A percentile compares a stretch with the other conserved stretches of the same genome.
phyloP scores from a whole-genome alignment of 2,113 vertebrate species.

The Leucoraja erinaceus region DNA sequence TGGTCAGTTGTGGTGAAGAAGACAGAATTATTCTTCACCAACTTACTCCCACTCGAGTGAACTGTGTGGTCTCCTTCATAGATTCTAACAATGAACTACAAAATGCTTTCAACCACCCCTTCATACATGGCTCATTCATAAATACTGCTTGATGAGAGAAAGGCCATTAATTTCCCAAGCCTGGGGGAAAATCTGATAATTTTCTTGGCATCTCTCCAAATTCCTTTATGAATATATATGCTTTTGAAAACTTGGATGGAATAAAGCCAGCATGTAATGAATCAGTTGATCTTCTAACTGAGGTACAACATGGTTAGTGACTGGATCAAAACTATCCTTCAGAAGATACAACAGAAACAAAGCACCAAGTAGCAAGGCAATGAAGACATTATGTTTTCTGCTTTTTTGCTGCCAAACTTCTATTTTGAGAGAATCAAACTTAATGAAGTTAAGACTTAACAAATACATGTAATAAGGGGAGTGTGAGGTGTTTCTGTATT shows the following conservation, averaged over 20 bases:
- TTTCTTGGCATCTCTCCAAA: constrained; percentile 14
- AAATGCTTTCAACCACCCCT: constrained; percentile 4
- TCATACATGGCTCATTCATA: not conserved
- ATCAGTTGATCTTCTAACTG: constrained; percentile 7
- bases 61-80: not conserved
- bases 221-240: not conserved
- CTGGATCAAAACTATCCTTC: not conserved
- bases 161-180: constrained; percentile 32
- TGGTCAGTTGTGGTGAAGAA: not conserved
- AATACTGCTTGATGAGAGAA: constrained; percentile 6
- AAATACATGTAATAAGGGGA: not conserved
- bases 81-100: not conserved
- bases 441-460: not conserved
- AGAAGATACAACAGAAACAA: not conserved
- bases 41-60: not conserved
- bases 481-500: not conserved
- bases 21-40: not conserved
- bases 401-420: not conserved
- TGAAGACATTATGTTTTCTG: not conserved
- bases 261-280: not conserved
- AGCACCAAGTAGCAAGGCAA: not conserved
- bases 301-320: not conserved
- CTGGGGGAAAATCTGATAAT: constrained; percentile 20
- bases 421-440: not conserved
- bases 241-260: constrained; percentile 10